A percentile compares a stretch with the other conserved stretches of the same genome.
These are phyloP conservation scores for Asteroscopus sphinx DNA, from an alignment of 2,888 invertebrate genomes.

Conservation along the genomic window DNA sequence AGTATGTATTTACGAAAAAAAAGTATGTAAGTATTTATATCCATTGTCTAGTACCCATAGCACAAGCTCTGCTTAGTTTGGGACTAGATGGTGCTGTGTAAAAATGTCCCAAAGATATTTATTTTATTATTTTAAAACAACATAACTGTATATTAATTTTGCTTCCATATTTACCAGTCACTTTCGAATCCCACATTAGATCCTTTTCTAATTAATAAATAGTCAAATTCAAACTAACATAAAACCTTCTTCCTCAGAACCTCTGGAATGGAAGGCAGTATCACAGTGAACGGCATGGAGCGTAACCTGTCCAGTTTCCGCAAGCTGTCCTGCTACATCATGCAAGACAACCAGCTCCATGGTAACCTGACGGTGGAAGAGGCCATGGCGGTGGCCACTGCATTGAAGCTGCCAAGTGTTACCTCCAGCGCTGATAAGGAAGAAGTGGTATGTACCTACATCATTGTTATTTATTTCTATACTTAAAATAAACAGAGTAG, in stretches of 20 bases:
- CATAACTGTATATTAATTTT: too few species aligned
- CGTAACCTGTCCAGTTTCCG: slow-evolving; percentile 96
- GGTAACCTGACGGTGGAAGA: slow-evolving; percentile 98
- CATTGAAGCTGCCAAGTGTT: slow-evolving; percentile 95
- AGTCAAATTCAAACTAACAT: slow-evolving; percentile 2
- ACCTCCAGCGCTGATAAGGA: slow-evolving; percentile 93
- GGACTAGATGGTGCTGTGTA: too few species aligned
- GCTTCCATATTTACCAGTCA: too few species aligned
- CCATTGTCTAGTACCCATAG: too few species aligned
- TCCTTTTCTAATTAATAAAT: too few species aligned
- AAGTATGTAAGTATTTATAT: too few species aligned
- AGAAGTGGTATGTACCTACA: slow-evolving; percentile 93
- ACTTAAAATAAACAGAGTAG: too few species aligned
- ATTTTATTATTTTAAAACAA: too few species aligned
- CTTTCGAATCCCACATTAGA: too few species aligned
- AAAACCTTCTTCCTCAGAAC: slow-evolving; percentile 88
- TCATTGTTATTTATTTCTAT: neutral
- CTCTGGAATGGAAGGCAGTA: slow-evolving; percentile 94
- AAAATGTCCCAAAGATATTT: too few species aligned
- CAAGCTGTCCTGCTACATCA: slow-evolving; percentile 98
- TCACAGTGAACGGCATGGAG: slow-evolving; percentile 95
- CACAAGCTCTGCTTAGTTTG: too few species aligned
- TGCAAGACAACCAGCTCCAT: slow-evolving; percentile 98
- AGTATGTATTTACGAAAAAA: too few species aligned
- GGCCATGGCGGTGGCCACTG: slow-evolving; percentile 97